A percentile compares a stretch with the other conserved stretches of the same genome.
Evolutionary conservation across 2,797 vertebrate genomes (phyloP).

Genomic region (Micromesistius poutassou): DNA sequence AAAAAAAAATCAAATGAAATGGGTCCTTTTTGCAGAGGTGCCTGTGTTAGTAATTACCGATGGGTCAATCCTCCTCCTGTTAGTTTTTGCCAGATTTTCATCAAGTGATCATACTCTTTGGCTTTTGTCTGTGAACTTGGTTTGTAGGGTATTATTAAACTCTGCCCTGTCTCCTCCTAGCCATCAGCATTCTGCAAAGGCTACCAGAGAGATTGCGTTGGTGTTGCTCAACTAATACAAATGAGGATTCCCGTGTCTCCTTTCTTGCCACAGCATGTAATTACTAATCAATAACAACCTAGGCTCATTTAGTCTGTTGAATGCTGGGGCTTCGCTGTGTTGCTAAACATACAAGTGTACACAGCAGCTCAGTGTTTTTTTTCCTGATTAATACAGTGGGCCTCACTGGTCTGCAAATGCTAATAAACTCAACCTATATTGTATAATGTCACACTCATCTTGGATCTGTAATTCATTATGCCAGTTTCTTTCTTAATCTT

Average conservation of each 20-base stretch:
- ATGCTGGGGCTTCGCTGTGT: conserved; percentile 21
- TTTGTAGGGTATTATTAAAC: background rate
- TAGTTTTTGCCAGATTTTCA: background rate
- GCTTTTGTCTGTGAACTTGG: background rate
- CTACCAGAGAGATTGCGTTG: conserved; percentile 22
- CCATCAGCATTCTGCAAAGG: conserved; percentile 15
- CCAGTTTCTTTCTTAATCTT: conserved; percentile 5
- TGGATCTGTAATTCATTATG: conserved; percentile 20
- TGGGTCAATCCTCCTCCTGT: background rate
- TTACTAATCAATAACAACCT: conserved; percentile 40
- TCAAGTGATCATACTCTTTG: background rate
- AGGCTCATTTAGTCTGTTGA: conserved; percentile 27
- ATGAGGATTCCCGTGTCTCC: conserved; percentile 24
- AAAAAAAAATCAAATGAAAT: background rate
- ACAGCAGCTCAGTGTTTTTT: conserved; percentile 27
- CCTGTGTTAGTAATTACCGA: background rate
- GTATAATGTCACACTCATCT: conserved; percentile 10
- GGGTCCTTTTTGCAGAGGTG: background rate
- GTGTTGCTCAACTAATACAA: conserved; percentile 19
- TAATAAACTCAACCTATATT: conserved; percentile 23
- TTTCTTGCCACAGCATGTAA: conserved; percentile 26
- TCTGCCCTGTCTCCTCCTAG: conserved; percentile 4
- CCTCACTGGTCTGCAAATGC: conserved; percentile 29
- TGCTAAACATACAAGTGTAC: conserved; percentile 31
- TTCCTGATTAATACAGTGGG: conserved; percentile 41